phyloP scores from a whole-genome alignment of 92 coral and sea anemone genomes.

The Epizoanthus ramosus region DNA sequence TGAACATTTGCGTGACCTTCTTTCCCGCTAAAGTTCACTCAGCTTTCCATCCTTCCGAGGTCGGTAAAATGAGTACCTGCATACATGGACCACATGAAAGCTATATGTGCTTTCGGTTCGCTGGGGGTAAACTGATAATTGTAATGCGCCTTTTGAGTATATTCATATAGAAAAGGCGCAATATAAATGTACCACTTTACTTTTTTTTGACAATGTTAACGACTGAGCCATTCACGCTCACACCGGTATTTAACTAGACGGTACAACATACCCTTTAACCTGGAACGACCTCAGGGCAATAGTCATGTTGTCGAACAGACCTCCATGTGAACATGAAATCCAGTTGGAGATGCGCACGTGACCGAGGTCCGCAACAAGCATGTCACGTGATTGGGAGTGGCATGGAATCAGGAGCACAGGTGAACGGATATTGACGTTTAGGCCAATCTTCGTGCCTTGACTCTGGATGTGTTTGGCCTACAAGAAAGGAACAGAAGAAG shows the following conservation, averaged over 20 bases:
- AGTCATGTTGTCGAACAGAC: constrained; percentile 74
- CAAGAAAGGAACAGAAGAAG: neutral
- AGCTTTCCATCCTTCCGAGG: no score
- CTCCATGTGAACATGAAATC: constrained; percentile 56
- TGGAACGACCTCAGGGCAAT: constrained; percentile 78
- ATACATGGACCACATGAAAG: no score
- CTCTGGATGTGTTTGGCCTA: constrained; percentile 83
- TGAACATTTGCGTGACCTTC: no score
- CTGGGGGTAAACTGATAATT: no score
- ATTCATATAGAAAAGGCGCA: no score
- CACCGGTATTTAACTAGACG: neutral
- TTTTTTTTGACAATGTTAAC: no score
- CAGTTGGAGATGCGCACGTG: constrained; percentile 67
- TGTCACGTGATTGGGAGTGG: constrained; percentile 81
- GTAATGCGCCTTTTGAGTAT: no score
- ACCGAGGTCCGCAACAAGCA: constrained; percentile 93
- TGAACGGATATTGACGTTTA: constrained; percentile 79
- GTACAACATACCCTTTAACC: constrained; percentile 68
- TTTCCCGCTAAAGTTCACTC: no score
- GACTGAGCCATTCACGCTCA: no score
- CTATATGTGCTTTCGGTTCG: no score
- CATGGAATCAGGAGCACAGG: constrained; percentile 85
- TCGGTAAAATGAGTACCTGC: no score
- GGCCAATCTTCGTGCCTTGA: constrained; percentile 89
- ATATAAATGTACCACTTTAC: no score